These are phyloP conservation scores for Baryphthengus martii DNA, from an alignment of 2,113 vertebrate genomes.

Conservation along the genomic window DNA sequence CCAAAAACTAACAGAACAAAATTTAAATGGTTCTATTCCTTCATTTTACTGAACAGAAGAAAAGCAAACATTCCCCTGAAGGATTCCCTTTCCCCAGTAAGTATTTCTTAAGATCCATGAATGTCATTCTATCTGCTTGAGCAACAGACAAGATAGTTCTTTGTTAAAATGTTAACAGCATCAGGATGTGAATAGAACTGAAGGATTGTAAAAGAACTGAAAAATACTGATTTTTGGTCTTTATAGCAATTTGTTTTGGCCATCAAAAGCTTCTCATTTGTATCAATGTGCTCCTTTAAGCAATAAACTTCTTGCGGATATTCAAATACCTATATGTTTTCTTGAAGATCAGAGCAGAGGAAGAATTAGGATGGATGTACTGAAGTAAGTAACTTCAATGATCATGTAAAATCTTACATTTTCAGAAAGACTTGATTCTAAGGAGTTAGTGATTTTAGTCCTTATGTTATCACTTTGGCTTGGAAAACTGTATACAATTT, in stretches of 20 bases:
- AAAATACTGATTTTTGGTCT: neutral
- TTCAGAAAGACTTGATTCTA: neutral
- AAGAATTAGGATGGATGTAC: neutral
- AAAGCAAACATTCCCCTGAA: neutral
- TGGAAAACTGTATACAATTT: neutral
- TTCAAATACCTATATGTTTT: neutral
- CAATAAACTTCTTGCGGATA: neutral
- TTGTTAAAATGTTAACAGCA: neutral
- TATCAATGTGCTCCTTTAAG: neutral
- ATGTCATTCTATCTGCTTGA: neutral
- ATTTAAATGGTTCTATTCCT: neutral
- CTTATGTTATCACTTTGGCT: neutral
- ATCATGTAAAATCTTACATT: rapidly evolving
- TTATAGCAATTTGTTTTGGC: neutral
- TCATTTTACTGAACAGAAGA: neutral
- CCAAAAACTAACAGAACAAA: neutral
- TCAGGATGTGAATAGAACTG: neutral
- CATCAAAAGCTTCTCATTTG: neutral
- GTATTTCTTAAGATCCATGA: neutral
- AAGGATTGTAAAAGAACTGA: neutral
- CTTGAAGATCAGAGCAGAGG: neutral
- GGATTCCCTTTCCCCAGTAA: neutral
- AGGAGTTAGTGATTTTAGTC: neutral
- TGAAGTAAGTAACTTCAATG: neutral
- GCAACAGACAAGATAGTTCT: neutral